Conservation (phyloP, 2,888 invertebrate genomes). For the Spisula subtruncata region DNA sequence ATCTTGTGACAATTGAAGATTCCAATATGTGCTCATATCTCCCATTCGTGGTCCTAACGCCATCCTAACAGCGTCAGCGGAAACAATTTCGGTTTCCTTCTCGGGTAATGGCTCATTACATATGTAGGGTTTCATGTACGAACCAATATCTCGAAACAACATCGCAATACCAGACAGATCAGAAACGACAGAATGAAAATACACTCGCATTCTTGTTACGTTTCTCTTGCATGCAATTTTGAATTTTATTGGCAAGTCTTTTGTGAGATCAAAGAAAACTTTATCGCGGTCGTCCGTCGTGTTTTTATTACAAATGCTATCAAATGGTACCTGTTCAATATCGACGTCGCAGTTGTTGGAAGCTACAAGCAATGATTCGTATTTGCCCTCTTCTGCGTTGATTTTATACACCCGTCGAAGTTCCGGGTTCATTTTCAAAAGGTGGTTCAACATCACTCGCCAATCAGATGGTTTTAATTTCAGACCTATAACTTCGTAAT, state of each 20-base stretch:
- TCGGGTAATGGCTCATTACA: conserved; percentile 53
- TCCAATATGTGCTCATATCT: conserved; percentile 54
- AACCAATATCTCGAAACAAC: conserved; percentile 55
- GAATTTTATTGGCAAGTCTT: conserved; percentile 54
- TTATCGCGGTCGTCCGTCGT: conserved; percentile 42
- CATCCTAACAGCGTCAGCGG: conserved; percentile 43
- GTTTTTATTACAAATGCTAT: conserved; percentile 41
- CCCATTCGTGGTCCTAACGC: conserved; percentile 48
- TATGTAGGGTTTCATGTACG: conserved; percentile 45
- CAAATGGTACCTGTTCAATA: conserved; percentile 50
- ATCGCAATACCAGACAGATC: conserved; percentile 53
- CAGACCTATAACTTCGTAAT: conserved; percentile 59
- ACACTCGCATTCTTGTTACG: conserved; percentile 49
- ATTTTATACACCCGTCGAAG: conserved; percentile 54
- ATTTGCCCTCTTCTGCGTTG: conserved; percentile 34
- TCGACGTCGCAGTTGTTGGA: conserved; percentile 45
- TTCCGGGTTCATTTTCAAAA: conserved; percentile 57
- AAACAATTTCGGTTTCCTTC: conserved; percentile 46
- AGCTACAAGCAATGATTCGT: conserved; percentile 32
- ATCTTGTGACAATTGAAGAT: conserved; percentile 46
- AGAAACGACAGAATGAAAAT: conserved; percentile 46
- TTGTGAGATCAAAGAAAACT: conserved; percentile 49
- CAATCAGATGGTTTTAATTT: conserved; percentile 55
- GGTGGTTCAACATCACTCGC: conserved; percentile 55
- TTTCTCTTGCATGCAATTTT: conserved; percentile 53